Base-by-base conservation (phyloP, 2,113 vertebrate species). In the Saimiri boliviensis region DNA sequence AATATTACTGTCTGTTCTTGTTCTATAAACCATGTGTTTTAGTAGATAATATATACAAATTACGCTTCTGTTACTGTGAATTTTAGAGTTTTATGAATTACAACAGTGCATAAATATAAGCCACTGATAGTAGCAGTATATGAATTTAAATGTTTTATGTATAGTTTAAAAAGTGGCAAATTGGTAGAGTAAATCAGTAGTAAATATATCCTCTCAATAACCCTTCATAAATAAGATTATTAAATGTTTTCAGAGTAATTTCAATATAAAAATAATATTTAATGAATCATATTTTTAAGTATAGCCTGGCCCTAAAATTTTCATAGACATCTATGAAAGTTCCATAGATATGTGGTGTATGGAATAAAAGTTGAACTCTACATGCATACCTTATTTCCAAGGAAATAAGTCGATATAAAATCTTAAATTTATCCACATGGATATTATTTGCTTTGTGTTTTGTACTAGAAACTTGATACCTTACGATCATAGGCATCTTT, bases 91-190 rank as follows among this genome's bases (percentile, higher is more conserved):
- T 93, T 83, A 66, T 87, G 32, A 92, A 73, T 84, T 80, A 63
- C 14, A 86, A 3, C 35, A 42, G 8, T 84, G 7, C 11, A 71
- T 60, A 83, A 93, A 89, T 52, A n/a, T 66, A 56, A 94, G 47
- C 30, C 52, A 66, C 52, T 89, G 80, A 21, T 60, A 54, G 10
- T 92, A 52, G 37, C 37, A 87, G 3, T 81, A 66, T 91, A 40
- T 88, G 35, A 95, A 56, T 68, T 58, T 89, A 42, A 71, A 83
- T 76, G 4, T 91, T 88, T 66, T 5, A 49, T 47, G 47, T 47
- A n/a, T 79, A 88, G 35, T 91, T 58, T 93, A 86, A 88, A 91
- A 87, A 74, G n/a, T 82, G 40, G 27, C 83, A 47, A 96, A 70
- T 93, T 96, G 58, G 37, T 95, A 68, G 74, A 37, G 25, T 76